phyloP scores from a whole-genome alignment of 1,140 invertebrate species.

The Pseudobourletiella spinata region DNA sequence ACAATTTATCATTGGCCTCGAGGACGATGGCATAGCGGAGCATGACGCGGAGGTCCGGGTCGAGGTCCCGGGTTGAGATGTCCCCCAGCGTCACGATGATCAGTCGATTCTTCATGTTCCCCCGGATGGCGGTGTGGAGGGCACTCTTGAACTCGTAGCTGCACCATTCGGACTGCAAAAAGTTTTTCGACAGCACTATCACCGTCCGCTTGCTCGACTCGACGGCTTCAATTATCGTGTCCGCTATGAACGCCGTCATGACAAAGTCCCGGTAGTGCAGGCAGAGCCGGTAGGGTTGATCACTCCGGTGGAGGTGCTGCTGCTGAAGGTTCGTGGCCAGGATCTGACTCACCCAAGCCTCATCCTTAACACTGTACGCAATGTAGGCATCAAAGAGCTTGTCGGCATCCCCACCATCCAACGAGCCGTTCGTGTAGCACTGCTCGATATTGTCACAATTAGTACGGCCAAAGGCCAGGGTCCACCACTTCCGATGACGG shows the following conservation, averaged over 20 bases:
- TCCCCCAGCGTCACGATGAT: slow-evolving; percentile 79
- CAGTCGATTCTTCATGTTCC: slow-evolving; percentile 53
- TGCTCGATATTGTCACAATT: no score
- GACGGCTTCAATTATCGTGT: slow-evolving; percentile 80
- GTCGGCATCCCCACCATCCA: slow-evolving; percentile 30
- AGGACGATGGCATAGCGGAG: slow-evolving; percentile 79
- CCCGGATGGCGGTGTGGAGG: slow-evolving; percentile 68
- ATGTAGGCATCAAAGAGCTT: slow-evolving; percentile 78
- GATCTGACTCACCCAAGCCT: slow-evolving; percentile 74
- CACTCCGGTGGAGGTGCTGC: slow-evolving; percentile 12
- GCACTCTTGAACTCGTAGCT: slow-evolving; percentile 86
- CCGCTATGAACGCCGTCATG: slow-evolving; percentile 70
- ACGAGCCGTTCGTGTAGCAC: background rate
- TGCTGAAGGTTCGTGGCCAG: slow-evolving; percentile 64
- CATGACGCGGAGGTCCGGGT: slow-evolving; percentile 77
- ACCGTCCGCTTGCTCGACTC: slow-evolving; percentile 84
- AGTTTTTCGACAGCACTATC: slow-evolving; percentile 82
- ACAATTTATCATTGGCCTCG: slow-evolving; percentile 82
- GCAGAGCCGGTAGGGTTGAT: slow-evolving; percentile 59
- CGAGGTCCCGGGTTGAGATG: slow-evolving; percentile 70
- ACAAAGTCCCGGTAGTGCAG: slow-evolving; percentile 77
- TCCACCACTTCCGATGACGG: slow-evolving; percentile 39
- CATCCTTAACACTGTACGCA: slow-evolving; percentile 81
- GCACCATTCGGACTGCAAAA: slow-evolving; percentile 87
- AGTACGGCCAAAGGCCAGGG: background rate